phyloP scores from a whole-genome alignment of 2,113 vertebrate species.

The Procavia capensis region DNA sequence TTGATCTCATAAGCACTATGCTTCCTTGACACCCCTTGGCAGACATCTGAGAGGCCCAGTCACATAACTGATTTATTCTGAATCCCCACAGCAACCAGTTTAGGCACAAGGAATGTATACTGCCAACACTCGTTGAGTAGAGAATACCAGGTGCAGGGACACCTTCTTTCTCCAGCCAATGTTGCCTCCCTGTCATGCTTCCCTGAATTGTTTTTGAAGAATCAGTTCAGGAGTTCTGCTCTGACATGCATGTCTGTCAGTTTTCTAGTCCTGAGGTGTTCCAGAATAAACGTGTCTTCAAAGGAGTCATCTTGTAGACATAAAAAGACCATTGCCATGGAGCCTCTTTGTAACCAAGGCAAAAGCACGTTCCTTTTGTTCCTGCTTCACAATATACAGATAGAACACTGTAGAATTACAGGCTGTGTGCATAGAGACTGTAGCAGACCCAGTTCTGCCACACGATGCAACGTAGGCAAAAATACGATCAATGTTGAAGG shows the following conservation, averaged over 20 bases:
- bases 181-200: not conserved
- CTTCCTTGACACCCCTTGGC: too few species aligned
- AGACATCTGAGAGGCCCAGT: not conserved
- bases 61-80: not conserved
- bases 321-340: not conserved
- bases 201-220: not conserved
- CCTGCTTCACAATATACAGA: not conserved
- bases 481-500: not conserved
- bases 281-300: not conserved
- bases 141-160: too few species aligned
- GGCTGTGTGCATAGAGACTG: not conserved
- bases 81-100: not conserved
- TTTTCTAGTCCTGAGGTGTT: not conserved
- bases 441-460: not conserved
- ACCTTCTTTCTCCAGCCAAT: not conserved
- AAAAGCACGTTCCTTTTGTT: not conserved
- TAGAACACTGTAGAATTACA: not conserved
- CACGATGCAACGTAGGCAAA: not conserved
- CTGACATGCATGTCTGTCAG: not conserved
- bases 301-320: accelerated
- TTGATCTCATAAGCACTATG: accelerated
- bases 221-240: not conserved
- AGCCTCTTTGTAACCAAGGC: not conserved
- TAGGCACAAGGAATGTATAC: not conserved
- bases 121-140: not conserved